phyloP scores from a whole-genome alignment of 2,113 vertebrate genomes.

The Atherinomorus stipes region DNA sequence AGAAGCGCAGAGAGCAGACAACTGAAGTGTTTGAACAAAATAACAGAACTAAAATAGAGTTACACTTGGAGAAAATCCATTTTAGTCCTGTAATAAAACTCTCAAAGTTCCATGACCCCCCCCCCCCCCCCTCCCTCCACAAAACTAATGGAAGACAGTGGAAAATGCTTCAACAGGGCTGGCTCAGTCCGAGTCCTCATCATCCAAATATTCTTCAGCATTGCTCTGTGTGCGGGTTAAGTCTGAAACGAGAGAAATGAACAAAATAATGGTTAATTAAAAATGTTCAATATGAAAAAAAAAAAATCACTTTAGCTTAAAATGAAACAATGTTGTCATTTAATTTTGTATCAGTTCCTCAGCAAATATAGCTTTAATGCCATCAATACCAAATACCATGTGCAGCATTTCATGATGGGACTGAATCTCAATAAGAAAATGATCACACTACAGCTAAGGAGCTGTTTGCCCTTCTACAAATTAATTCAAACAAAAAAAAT shows the following conservation, averaged over 20 bases:
- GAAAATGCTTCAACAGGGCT: neutral
- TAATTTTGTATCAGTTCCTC: no score
- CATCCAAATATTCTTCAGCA: conserved; percentile 96
- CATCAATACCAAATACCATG: no score
- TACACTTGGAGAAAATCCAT: conserved; percentile 52
- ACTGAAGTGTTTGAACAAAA: conserved; percentile 38
- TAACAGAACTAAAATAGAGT: conserved; percentile 48
- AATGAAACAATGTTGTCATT: neutral
- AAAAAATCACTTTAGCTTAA: neutral
- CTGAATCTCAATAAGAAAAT: no score
- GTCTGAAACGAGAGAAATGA: conserved; percentile 74
- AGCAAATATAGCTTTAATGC: no score
- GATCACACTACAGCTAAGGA: no score
- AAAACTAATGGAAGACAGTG: conserved; percentile 36
- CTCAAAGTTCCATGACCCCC: neutral
- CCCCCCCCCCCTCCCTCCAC: no score
- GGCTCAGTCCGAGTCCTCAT: conserved; percentile 95
- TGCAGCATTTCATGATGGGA: no score
- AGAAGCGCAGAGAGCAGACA: conserved; percentile 2
- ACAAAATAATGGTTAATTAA: neutral
- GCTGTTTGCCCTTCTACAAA: neutral
- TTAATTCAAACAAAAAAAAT: neutral
- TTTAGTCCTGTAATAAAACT: conserved; percentile 51
- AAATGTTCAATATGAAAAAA: neutral
- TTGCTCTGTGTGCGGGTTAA: conserved; percentile 89